phyloP scores from a whole-genome alignment of 2,797 vertebrate species.

The Cheirogaleus major region DNA sequence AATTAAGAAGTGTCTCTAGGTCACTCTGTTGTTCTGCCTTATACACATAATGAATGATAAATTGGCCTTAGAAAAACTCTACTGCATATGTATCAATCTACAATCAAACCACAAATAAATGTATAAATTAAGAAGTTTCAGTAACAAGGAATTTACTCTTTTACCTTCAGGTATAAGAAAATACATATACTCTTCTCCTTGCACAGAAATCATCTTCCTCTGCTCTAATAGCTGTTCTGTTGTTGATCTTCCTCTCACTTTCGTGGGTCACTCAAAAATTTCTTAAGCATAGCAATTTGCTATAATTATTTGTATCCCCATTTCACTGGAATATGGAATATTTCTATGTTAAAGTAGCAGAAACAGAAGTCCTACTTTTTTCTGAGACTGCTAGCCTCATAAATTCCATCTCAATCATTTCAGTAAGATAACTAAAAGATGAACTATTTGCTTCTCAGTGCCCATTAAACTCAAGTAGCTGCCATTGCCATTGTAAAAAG shows the following conservation, averaged over 20 bases:
- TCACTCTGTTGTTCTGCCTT: background rate
- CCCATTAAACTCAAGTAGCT: constrained; percentile 35
- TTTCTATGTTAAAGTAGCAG: constrained; percentile 6
- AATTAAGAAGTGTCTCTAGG: background rate
- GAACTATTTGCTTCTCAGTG: background rate
- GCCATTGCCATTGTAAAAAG: background rate
- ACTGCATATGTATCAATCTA: background rate
- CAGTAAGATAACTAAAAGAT: constrained; percentile 24
- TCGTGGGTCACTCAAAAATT: background rate
- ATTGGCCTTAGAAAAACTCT: background rate
- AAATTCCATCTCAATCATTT: constrained; percentile 16
- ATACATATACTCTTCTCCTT: background rate
- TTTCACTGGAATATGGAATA: background rate
- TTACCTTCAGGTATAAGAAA: constrained; percentile 27
- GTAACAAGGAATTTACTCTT: background rate
- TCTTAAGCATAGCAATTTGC: background rate
- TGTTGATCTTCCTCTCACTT: background rate
- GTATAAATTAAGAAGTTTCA: background rate
- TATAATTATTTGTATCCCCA: background rate
- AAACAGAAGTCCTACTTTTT: background rate
- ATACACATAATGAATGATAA: background rate
- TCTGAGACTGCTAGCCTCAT: background rate
- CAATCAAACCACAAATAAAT: background rate
- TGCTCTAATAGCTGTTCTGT: background rate
- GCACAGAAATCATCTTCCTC: background rate